Base-by-base conservation (phyloP, 2,797 vertebrate species). In the Hydrolagus colliei region DNA sequence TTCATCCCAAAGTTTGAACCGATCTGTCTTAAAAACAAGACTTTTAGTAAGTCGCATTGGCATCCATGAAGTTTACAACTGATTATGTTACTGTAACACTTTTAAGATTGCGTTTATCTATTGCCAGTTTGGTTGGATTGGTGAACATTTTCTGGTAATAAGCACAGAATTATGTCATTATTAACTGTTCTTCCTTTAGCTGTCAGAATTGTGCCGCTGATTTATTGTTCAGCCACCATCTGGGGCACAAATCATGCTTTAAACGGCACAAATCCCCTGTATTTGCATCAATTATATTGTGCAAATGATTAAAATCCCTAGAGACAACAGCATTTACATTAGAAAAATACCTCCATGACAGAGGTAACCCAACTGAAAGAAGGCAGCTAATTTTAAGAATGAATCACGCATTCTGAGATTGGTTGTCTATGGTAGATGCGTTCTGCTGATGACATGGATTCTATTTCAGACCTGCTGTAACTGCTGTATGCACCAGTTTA, bases 141-240 rank as follows among this genome's bases (percentile, higher is more conserved):
- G 41, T 52, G 2, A 82, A 18, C 16, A 18, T 41, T 76, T 76
- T 3, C 79, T 68, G 78, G 22, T 35, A 18, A 41, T 41, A 68
- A 82, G 41, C 65, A 82, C 32, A 9, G 8, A 41, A 67, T 68
- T 63, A 65, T 27, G 10, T 65, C 67, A 82, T 82, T 82, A 82
- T 35, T 68, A 82, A 68, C 27, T 18, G 32, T 32, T 82, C 65
- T 62, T 61, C 63, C 27, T 41, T 16, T 82, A 59, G 35, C 27
- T 18, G 27, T 65, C 79, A 82, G 79, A 82, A 35, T 9, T 82
- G 79, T 82, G 65, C 63, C 16, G 63, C 16, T 82, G 79, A 82
- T 68, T 68, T 20, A 82, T 68, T 41, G 63, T 32, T 35, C 35
- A 16, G 65, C 14, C 68, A 41, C 77, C 32, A 67, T 82, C 16